Evolutionary conservation across 2,113 vertebrate genomes (phyloP).

Genomic region (Morone chrysops): DNA sequence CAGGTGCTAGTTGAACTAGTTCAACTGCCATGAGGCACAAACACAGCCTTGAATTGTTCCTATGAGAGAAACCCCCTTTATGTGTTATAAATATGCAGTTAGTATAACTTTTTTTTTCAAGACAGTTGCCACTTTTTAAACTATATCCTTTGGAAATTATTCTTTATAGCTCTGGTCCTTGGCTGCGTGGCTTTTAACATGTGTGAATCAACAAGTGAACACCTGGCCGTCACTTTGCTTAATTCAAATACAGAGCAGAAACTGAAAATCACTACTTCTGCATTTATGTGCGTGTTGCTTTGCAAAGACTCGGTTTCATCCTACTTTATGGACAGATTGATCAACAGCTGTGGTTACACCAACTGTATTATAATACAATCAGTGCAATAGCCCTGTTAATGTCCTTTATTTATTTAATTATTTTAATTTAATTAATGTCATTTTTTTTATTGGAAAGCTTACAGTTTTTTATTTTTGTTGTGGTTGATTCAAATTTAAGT

Average conservation of each 20-base stretch:
- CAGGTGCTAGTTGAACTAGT: slow-evolving; percentile 30
- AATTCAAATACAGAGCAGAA: background rate
- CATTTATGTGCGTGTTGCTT: background rate
- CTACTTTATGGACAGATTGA: background rate
- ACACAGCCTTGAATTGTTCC: background rate
- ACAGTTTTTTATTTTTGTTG: background rate
- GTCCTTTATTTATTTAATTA: too few relatives aligned
- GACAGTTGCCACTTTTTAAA: background rate
- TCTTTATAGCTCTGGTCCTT: background rate
- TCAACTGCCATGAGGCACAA: background rate
- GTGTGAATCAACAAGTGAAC: background rate
- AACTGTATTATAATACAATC: background rate
- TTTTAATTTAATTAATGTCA: background rate
- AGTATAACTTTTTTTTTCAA: background rate
- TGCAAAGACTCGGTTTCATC: background rate
- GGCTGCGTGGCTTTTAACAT: background rate
- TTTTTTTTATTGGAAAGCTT: background rate
- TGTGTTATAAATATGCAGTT: background rate
- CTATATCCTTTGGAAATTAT: background rate
- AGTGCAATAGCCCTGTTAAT: background rate
- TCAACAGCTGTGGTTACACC: background rate
- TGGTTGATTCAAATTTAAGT: background rate
- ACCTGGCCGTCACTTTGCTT: background rate
- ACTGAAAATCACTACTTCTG: background rate
- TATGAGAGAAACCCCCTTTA: background rate